Conservation (phyloP, 2,113 vertebrate species). For the Dolichotis patagonum region DNA sequence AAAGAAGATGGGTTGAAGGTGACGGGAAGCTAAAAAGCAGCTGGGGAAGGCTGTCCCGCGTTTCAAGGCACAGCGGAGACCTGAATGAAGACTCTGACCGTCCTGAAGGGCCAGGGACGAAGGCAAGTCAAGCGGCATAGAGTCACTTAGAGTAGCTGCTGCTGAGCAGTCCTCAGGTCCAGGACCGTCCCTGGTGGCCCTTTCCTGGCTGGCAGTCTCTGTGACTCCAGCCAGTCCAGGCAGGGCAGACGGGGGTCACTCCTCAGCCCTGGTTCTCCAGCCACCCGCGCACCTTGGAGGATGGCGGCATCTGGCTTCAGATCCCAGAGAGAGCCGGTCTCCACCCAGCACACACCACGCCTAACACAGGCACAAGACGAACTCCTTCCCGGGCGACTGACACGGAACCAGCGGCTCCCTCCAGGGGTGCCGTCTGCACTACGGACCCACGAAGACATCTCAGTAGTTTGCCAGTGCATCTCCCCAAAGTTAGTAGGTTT, state of each 20-base stretch:
- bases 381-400: not conserved
- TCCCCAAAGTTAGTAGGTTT: not conserved
- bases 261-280: not conserved
- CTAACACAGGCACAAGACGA: not conserved
- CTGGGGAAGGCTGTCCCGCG: not conserved
- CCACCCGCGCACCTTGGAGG: not conserved
- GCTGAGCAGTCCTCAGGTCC: not conserved
- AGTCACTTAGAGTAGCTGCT: not conserved
- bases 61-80: not conserved
- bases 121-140: not conserved
- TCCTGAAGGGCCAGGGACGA: not conserved
- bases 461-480: not conserved
- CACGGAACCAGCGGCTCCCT: not conserved
- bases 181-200: not conserved
- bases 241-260: not conserved
- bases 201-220: not conserved
- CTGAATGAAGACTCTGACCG: not conserved
- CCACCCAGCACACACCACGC: not conserved
- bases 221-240: not conserved
- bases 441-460: not conserved
- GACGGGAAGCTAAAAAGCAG: not conserved
- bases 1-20: not conserved
- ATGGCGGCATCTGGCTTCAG: not conserved
- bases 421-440: not conserved
- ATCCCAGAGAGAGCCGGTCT: not conserved